A percentile compares a stretch with the other conserved stretches of the same genome.
phyloP scores from a whole-genome alignment of 2,888 invertebrate genomes.

The Lasius fuliginosus region DNA sequence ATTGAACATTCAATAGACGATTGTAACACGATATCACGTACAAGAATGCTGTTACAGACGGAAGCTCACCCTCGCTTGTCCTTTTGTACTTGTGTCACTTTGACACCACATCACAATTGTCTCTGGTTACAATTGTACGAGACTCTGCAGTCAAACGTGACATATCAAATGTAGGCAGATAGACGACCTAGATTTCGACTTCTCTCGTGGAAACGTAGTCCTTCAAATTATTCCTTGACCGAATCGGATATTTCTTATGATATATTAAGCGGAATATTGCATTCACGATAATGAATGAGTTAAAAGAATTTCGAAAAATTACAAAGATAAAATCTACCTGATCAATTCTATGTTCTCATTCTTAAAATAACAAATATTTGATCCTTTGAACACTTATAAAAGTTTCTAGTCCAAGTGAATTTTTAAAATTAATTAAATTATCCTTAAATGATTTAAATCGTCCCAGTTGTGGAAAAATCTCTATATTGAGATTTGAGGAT shows the following conservation, averaged over 20 bases:
- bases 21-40: slow-evolving; percentile 36
- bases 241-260: not conserved
- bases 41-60: slow-evolving; percentile 27
- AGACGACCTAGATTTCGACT: slow-evolving; percentile 63
- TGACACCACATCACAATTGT: slow-evolving; percentile 59
- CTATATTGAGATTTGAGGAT: slow-evolving; percentile 69
- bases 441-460: not conserved
- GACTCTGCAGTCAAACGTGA: slow-evolving; percentile 44
- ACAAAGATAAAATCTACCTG: not conserved
- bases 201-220: slow-evolving; percentile 30
- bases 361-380: not conserved
- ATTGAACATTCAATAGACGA: slow-evolving; percentile 32
- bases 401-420: not conserved
- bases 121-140: slow-evolving; percentile 63
- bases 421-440: not conserved
- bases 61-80: slow-evolving; percentile 31
- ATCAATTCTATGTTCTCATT: not conserved
- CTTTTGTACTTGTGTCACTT: slow-evolving; percentile 49
- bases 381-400: not conserved
- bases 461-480: slow-evolving; percentile 47
- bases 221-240: slow-evolving; percentile 55
- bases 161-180: slow-evolving; percentile 58
- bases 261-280: not conserved
- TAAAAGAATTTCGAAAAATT: not conserved
- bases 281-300: not conserved